phyloP scores from a whole-genome alignment of 2,888 invertebrate species.

The Sialis fuliginosa region DNA sequence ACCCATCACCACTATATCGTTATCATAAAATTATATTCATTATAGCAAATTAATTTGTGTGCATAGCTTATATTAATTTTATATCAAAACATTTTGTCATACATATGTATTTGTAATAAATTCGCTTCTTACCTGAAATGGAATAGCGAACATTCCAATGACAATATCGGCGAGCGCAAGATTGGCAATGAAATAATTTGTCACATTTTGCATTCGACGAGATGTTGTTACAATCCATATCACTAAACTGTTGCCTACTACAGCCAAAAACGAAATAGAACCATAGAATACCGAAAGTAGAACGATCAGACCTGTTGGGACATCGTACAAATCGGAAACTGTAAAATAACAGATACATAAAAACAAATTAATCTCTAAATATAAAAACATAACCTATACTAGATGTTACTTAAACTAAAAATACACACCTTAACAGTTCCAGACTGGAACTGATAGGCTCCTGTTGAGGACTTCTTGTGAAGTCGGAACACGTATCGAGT shows the following conservation, averaged over 20 bases:
- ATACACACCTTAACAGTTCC: too few relatives aligned
- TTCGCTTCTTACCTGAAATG: constrained; percentile 41
- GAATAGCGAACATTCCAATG: constrained; percentile 70
- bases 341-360: not conserved
- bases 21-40: not conserved
- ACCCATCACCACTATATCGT: too few relatives aligned
- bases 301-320: constrained; percentile 54
- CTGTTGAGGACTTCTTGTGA: too few relatives aligned
- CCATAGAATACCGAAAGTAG: constrained; percentile 65
- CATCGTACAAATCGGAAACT: constrained; percentile 36
- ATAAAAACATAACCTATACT: too few relatives aligned
- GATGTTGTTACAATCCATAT: constrained; percentile 71
- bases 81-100: too few relatives aligned
- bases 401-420: too few relatives aligned
- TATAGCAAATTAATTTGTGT: not conserved
- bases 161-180: constrained; percentile 73
- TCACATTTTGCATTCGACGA: constrained; percentile 63
- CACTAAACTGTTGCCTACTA: constrained; percentile 69
- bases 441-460: too few relatives aligned
- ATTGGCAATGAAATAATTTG: constrained; percentile 75
- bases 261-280: constrained; percentile 60
- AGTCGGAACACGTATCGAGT: too few relatives aligned
- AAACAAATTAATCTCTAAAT: too few relatives aligned
- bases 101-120: not conserved
- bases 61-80: too few relatives aligned